Evolutionary conservation across 1,140 invertebrate genomes (phyloP).

Genomic region (Drosophila prosaltans): DNA sequence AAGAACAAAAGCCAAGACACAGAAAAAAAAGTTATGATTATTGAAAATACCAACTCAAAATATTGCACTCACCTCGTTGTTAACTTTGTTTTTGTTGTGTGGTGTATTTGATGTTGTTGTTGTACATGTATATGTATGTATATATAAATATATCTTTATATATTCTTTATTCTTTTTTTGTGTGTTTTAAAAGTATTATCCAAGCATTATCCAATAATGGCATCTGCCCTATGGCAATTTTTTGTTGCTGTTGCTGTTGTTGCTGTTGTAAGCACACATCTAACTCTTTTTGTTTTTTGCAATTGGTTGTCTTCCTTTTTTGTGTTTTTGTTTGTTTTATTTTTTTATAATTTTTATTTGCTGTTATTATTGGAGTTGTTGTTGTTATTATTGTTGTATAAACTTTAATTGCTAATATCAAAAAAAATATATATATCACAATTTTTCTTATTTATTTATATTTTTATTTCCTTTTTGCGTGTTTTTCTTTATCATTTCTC

Average conservation of each 20-base stretch:
- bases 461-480: conserved; percentile 62
- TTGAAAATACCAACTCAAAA: not conserved
- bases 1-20: not conserved
- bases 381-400: conserved; percentile 36
- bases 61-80: conserved; percentile 50
- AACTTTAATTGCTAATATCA: conserved; percentile 77
- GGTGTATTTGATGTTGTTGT: too few species aligned
- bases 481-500: conserved; percentile 33
- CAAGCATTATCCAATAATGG: conserved; percentile 72
- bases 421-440: conserved; percentile 63
- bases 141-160: too few species aligned
- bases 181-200: conserved; percentile 55
- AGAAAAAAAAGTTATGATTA: not conserved
- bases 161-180: too few species aligned
- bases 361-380: conserved; percentile 12
- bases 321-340: too few species aligned
- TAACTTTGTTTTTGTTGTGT: too few species aligned
- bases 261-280: conserved; percentile 42
- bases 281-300: conserved; percentile 21
- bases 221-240: conserved; percentile 22
- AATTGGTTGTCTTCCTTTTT: too few species aligned
- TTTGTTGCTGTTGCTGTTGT: conserved; percentile 25
- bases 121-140: too few species aligned
- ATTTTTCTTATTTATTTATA: conserved; percentile 42
- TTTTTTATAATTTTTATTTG: conserved; percentile 19